Evolutionary conservation across 2,113 vertebrate species (phyloP).

Genomic region (Cephalopterus ornatus): DNA sequence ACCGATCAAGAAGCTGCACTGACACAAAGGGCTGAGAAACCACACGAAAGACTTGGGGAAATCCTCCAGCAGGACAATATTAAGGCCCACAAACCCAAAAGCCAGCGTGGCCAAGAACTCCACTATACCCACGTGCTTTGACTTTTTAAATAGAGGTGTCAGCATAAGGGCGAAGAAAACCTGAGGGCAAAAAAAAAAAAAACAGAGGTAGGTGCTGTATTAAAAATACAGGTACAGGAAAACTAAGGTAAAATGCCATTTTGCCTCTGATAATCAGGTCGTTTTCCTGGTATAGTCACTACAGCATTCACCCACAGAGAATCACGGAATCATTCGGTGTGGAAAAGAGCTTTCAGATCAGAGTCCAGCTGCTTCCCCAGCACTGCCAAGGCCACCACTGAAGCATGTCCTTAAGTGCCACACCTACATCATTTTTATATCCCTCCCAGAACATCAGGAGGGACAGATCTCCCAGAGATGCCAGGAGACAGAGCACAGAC

Average conservation of each 20-base stretch:
- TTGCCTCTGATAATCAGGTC: fast-evolving
- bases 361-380: background rate
- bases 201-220: background rate
- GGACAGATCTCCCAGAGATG: background rate
- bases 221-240: background rate
- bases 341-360: background rate
- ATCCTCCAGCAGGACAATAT: conserved; percentile 87
- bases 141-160: conserved; percentile 94
- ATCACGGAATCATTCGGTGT: background rate
- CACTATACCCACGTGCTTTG: conserved; percentile 92
- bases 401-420: background rate
- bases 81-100: conserved; percentile 90
- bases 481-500: background rate
- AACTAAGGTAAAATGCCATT: background rate
- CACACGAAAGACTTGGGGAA: conserved; percentile 90
- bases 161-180: conserved; percentile 96
- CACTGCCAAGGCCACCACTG: background rate
- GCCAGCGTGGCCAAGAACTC: conserved; percentile 90
- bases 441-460: background rate
- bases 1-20: conserved; percentile 91
- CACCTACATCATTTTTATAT: background rate
- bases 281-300: background rate
- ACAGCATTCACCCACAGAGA: background rate
- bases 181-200: conserved; percentile 57
- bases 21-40: conserved; percentile 91